A percentile compares a stretch with the other conserved stretches of the same genome.
phyloP scores from a whole-genome alignment of 2,888 invertebrate genomes.

The Dexiosoma caninum region DNA sequence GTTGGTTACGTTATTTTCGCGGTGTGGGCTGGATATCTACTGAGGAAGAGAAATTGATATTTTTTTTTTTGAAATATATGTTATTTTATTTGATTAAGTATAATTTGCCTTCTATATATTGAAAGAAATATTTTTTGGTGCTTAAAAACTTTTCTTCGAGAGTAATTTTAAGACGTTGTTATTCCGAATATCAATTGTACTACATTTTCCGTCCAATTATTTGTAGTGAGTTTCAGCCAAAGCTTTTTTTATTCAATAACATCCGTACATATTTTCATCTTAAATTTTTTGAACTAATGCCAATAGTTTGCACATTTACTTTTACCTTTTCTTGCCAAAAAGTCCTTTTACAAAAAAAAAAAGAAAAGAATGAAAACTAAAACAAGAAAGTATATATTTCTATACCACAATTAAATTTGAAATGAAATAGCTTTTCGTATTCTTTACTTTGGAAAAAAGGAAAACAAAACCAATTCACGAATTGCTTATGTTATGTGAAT shows the following conservation, averaged over 20 bases:
- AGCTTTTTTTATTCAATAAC: neutral
- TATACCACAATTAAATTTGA: slow-evolving; percentile 41
- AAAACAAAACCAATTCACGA: slow-evolving; percentile 4
- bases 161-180: too few species aligned
- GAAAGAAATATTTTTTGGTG: too few species aligned
- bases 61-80: too few species aligned
- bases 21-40: too few species aligned
- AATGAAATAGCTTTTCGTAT: slow-evolving; percentile 19
- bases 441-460: neutral
- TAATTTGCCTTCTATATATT: too few species aligned
- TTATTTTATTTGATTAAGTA: too few species aligned
- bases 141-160: too few species aligned
- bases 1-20: too few species aligned
- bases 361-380: neutral
- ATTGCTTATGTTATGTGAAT: slow-evolving; percentile 10
- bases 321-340: neutral
- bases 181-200: too few species aligned
- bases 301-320: slow-evolving; percentile 5
- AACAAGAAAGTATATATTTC: slow-evolving; percentile 27
- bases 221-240: too few species aligned
- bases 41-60: too few species aligned
- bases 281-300: neutral
- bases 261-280: neutral
- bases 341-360: neutral
- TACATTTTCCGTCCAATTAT: too few species aligned